Percentiles rank a stretch among this genome's conserved stretches.
Evolutionary conservation across 1,140 invertebrate genomes (phyloP).

Genomic region (Dolichoris vasculosae): DNA sequence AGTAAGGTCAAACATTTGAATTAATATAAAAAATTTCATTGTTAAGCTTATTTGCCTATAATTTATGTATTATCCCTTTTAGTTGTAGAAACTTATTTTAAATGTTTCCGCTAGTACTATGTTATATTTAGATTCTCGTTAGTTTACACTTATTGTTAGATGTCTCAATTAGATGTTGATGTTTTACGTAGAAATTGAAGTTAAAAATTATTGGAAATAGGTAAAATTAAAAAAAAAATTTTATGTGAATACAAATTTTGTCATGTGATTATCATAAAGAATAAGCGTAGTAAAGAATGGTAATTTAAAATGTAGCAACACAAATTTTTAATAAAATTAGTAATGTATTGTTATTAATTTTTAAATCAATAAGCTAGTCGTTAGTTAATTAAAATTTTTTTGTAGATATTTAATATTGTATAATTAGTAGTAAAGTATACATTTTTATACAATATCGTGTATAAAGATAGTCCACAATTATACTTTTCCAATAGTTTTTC

Average conservation of each 20-base stretch:
- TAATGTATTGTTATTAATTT: neutral
- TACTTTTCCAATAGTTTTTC: neutral
- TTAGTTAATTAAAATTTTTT: neutral
- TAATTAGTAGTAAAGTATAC: neutral
- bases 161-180: neutral
- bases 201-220: neutral
- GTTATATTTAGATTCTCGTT: neutral
- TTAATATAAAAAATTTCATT: neutral
- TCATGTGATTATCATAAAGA: neutral
- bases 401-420: neutral
- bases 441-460: neutral
- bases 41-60: neutral
- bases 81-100: neutral
- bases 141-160: neutral
- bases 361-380: neutral
- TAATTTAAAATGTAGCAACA: neutral
- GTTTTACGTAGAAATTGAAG: neutral
- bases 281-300: neutral
- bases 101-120: neutral
- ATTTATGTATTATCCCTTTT: neutral
- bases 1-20: too few relatives aligned
- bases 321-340: neutral
- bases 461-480: neutral
- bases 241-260: too few relatives aligned
- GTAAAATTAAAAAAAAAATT: neutral